phyloP scores from a whole-genome alignment of 2,797 vertebrate species.

The Selene dorsalis region DNA sequence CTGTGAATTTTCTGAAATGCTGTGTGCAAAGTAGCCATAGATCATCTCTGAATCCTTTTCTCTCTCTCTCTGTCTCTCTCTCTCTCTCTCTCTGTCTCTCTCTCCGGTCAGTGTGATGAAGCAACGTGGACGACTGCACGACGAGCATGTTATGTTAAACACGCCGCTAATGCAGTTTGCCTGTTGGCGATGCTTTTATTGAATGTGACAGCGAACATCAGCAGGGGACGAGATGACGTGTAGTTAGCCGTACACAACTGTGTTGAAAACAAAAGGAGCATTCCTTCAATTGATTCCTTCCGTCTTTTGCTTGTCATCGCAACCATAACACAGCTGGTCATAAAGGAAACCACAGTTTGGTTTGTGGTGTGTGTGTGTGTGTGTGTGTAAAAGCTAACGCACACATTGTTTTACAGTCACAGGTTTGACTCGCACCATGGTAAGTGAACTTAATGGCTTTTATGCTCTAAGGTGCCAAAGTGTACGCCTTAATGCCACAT shows the following conservation, averaged over 20 bases:
- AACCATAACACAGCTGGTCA: not conserved
- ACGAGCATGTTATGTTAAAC: constrained; percentile 63
- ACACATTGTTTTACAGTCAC: not conserved
- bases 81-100: not conserved
- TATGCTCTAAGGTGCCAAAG: not conserved
- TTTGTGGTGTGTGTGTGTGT: not conserved
- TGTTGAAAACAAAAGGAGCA: constrained; percentile 37
- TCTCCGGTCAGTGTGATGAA: constrained; percentile 56
- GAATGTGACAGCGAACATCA: constrained; percentile 68
- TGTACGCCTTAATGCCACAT: not conserved
- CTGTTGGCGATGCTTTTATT: constrained; percentile 64
- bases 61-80: no score
- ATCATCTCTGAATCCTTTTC: constrained; percentile 45
- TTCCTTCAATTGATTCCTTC: constrained; percentile 7
- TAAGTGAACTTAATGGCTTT: not conserved
- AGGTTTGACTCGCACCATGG: not conserved
- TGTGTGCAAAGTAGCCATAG: constrained; percentile 58
- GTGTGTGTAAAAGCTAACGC: no score
- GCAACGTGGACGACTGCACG: constrained; percentile 53
- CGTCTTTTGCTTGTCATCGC: constrained; percentile 1
- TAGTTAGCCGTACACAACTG: constrained; percentile 56
- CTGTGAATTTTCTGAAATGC: constrained; percentile 53
- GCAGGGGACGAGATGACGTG: constrained; percentile 62
- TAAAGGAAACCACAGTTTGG: not conserved
- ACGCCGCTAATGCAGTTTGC: constrained; percentile 63